Percentiles rank a stretch among this genome's conserved stretches.
These are phyloP conservation scores for Forbesichthys papilliferus DNA, from an alignment of 2,113 vertebrate genomes.

Conservation along the genomic window DNA sequence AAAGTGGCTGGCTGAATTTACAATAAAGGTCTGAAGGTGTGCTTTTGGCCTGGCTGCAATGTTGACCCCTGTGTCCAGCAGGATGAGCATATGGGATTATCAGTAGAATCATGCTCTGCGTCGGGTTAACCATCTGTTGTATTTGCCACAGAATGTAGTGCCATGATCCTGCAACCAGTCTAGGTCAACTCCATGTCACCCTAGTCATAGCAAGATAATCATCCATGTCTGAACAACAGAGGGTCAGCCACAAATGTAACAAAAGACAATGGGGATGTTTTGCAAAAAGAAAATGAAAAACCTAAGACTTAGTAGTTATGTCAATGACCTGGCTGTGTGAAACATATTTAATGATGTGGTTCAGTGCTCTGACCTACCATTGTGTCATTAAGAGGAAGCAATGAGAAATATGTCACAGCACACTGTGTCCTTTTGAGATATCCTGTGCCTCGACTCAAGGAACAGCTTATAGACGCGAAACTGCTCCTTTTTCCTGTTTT, in stretches of 20 bases:
- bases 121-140: constrained; percentile 51
- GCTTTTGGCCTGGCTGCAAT: constrained; percentile 30
- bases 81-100: constrained; percentile 27
- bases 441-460: constrained; percentile 20
- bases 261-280: no score
- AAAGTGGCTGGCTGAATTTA: neutral
- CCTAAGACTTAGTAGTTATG: no score
- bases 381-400: constrained; percentile 42
- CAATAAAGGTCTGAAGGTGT: constrained; percentile 32
- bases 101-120: constrained; percentile 21
- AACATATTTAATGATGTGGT: constrained; percentile 17
- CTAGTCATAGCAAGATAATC: neutral
- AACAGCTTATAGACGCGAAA: constrained; percentile 6
- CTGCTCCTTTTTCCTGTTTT: neutral
- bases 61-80: constrained; percentile 13
- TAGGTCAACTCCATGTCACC: constrained; percentile 44
- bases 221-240: neutral
- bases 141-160: constrained; percentile 30
- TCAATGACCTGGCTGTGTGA: neutral
- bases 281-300: no score
- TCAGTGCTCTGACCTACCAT: constrained; percentile 16
- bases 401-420: constrained; percentile 30
- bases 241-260: no score
- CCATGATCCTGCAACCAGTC: constrained; percentile 12
- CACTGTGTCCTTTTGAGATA: constrained; percentile 41